Conservation (phyloP, 2,113 vertebrate genomes). For the Rhegmatorhina hoffmannsi region DNA sequence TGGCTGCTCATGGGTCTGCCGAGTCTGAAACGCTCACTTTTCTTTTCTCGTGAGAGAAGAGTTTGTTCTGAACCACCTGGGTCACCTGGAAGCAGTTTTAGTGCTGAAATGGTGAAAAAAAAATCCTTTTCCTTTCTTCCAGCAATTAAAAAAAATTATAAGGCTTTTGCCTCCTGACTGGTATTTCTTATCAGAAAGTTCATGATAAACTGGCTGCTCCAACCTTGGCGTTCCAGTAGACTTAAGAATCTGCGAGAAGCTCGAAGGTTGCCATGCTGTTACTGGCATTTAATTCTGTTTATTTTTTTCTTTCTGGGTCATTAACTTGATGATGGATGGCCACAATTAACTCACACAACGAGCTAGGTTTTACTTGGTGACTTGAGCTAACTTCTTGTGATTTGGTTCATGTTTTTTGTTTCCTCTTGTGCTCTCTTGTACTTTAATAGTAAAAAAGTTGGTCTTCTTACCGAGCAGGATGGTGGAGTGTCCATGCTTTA, state of each 20-base stretch:
- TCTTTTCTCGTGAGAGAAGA: fast-evolving
- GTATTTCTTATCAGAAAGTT: not conserved
- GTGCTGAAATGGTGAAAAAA: not conserved
- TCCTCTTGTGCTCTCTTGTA: not conserved
- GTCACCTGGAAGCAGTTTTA: not conserved
- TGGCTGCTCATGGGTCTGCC: fast-evolving
- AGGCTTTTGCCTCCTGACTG: fast-evolving
- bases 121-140: fast-evolving
- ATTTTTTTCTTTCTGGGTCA: not conserved
- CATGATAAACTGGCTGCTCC: fast-evolving
- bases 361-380: not conserved
- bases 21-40: fast-evolving
- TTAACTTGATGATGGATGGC: not conserved
- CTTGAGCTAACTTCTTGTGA: fast-evolving
- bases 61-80: too few species aligned
- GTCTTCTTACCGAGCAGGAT: not conserved
- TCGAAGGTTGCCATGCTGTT: fast-evolving
- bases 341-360: not conserved
- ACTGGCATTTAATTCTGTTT: not conserved
- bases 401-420: not conserved
- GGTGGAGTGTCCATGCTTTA: not conserved
- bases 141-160: not conserved
- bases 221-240: fast-evolving
- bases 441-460: not conserved
- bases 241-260: not conserved